Percentiles rank a stretch among this genome's conserved stretches.
Conservation (phyloP, 2,888 invertebrate species). For the Chalcosyrphus nemorum region DNA sequence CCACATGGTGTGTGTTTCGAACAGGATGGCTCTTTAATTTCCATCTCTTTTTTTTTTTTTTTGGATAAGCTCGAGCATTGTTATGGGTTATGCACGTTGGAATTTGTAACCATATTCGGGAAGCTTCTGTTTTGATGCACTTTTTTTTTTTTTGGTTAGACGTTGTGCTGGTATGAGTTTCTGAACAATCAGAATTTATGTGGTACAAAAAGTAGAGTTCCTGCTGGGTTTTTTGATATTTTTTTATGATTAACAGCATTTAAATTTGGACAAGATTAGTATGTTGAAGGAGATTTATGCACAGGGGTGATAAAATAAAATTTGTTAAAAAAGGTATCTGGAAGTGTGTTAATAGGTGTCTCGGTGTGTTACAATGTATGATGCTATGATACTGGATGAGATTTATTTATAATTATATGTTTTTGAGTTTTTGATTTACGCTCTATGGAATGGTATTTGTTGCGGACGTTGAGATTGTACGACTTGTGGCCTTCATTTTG, state of each 20-base stretch:
- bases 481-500: too few relatives aligned
- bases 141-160: neutral
- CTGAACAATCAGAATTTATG: conserved; percentile 17
- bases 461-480: too few relatives aligned
- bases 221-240: neutral
- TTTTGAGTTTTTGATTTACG: too few relatives aligned
- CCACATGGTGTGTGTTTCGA: neutral
- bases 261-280: conserved; percentile 46
- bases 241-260: conserved; percentile 42
- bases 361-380: conserved; percentile 12
- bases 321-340: neutral
- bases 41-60: too few relatives aligned
- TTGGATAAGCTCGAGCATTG: conserved; percentile 7
- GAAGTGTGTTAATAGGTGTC: conserved; percentile 17
- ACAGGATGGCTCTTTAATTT: neutral
- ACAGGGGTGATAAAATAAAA: conserved; percentile 9
- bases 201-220: neutral
- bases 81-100: conserved; percentile 42
- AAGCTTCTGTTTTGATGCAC: conserved; percentile 34
- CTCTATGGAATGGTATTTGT: too few relatives aligned
- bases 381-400: neutral
- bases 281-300: conserved; percentile 39
- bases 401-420: too few relatives aligned
- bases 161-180: neutral
- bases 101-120: conserved; percentile 30